phyloP scores from a whole-genome alignment of 2,113 vertebrate genomes.

The Tympanuchus pallidicinctus region DNA sequence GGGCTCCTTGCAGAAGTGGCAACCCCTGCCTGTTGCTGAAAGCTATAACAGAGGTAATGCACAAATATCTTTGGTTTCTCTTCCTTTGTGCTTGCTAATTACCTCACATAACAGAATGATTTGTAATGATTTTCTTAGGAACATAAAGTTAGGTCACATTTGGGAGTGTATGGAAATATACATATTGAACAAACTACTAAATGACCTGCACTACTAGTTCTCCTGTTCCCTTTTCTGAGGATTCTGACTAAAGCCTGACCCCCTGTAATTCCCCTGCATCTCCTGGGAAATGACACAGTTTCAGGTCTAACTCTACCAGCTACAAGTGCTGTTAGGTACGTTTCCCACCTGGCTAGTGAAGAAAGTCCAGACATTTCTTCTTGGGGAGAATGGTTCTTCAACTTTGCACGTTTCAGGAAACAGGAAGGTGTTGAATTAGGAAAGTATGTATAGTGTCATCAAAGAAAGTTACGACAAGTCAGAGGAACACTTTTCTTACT shows the following conservation, averaged over 20 bases:
- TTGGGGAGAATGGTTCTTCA: neutral
- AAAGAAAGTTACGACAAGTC: neutral
- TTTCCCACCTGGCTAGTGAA: neutral
- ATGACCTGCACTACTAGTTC: rapidly evolving
- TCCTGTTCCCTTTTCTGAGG: neutral
- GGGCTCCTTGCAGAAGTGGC: neutral
- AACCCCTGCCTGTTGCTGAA: neutral
- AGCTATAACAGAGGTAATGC: conserved; percentile 10
- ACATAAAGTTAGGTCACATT: neutral
- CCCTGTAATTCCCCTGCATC: neutral
- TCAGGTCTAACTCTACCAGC: neutral
- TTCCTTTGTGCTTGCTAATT: neutral
- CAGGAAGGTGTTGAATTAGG: neutral
- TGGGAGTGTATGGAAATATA: neutral
- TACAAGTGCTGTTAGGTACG: neutral
- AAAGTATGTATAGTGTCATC: neutral
- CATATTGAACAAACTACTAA: neutral
- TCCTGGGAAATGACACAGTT: neutral
- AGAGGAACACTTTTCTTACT: neutral
- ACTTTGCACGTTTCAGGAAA: neutral
- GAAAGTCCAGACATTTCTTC: neutral
- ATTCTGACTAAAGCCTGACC: neutral
- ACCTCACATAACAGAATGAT: neutral
- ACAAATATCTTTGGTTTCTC: neutral
- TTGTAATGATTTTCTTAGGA: neutral